phyloP scores from a whole-genome alignment of 2,797 vertebrate genomes.

The Anas georgica region DNA sequence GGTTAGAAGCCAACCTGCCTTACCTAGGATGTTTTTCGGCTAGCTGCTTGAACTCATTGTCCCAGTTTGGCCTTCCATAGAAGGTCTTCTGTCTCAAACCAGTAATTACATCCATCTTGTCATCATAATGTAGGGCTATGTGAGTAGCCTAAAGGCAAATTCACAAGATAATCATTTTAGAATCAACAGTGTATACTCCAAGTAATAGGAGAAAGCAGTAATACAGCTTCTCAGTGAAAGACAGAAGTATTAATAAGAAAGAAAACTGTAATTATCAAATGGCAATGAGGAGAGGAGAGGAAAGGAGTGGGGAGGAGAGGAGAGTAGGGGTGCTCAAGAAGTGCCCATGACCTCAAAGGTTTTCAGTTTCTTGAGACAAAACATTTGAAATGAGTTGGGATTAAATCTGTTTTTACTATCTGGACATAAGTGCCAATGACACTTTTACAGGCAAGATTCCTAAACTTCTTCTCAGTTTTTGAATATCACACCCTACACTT shows the following conservation, averaged over 20 bases:
- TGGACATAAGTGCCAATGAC: background rate
- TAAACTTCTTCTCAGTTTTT: background rate
- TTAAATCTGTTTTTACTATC: background rate
- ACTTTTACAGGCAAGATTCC: background rate
- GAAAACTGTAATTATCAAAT: background rate
- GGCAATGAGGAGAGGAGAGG: background rate
- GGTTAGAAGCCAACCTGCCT: slow-evolving; percentile 51
- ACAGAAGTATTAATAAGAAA: background rate
- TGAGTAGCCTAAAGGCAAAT: slow-evolving; percentile 78
- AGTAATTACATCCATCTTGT: slow-evolving; percentile 79
- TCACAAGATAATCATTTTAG: slow-evolving; percentile 34
- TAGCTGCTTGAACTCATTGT: slow-evolving; percentile 80
- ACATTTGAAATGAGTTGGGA: background rate
- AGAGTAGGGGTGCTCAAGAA: background rate
- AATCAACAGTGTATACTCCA: background rate
- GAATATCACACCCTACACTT: background rate
- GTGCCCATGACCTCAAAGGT: background rate
- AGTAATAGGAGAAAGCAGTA: slow-evolving; percentile 7
- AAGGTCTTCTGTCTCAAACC: slow-evolving; percentile 83
- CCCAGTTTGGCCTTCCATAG: slow-evolving; percentile 84
- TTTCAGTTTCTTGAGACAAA: background rate
- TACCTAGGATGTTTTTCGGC: slow-evolving; percentile 80
- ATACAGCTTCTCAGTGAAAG: background rate
- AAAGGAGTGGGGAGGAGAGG: background rate
- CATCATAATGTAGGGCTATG: slow-evolving; percentile 80